Percentiles rank a stretch among this genome's conserved stretches.
Evolutionary conservation across 2,888 invertebrate species (phyloP).

Genomic region (Stenotaenia linearis): DNA sequence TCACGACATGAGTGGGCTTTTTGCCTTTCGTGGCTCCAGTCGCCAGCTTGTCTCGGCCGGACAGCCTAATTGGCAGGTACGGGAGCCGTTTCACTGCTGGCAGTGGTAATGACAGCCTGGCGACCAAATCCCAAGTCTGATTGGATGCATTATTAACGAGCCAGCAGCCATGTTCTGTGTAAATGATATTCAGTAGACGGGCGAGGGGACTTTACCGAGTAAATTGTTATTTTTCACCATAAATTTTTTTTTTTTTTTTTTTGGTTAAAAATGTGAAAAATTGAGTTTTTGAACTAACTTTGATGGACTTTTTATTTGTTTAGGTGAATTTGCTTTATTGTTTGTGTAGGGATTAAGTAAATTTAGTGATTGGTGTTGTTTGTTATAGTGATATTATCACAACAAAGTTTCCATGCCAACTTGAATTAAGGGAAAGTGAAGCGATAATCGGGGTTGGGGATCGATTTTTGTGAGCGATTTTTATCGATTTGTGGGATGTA

Average conservation of each 20-base stretch:
- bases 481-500: too few species aligned
- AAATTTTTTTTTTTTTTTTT: background rate
- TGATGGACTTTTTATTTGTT: too few species aligned
- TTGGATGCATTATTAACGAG: conserved; percentile 15
- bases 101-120: background rate
- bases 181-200: background rate
- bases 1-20: conserved; percentile 13
- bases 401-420: background rate
- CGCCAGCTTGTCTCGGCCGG: conserved; percentile 19
- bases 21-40: background rate
- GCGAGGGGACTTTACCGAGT: background rate
- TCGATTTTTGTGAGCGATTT: too few species aligned
- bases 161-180: background rate
- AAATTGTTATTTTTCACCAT: background rate
- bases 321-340: too few species aligned
- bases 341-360: background rate
- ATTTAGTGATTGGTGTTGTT: background rate
- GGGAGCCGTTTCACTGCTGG: conserved; percentile 15
- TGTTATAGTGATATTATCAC: background rate
- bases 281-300: too few species aligned
- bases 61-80: conserved; percentile 19
- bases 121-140: conserved; percentile 15
- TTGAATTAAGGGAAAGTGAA: background rate
- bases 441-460: too few species aligned
- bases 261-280: background rate